These are phyloP conservation scores for Epizoanthus scotinus DNA, from an alignment of 92 coral and sea anemone genomes.

Conservation along the genomic window DNA sequence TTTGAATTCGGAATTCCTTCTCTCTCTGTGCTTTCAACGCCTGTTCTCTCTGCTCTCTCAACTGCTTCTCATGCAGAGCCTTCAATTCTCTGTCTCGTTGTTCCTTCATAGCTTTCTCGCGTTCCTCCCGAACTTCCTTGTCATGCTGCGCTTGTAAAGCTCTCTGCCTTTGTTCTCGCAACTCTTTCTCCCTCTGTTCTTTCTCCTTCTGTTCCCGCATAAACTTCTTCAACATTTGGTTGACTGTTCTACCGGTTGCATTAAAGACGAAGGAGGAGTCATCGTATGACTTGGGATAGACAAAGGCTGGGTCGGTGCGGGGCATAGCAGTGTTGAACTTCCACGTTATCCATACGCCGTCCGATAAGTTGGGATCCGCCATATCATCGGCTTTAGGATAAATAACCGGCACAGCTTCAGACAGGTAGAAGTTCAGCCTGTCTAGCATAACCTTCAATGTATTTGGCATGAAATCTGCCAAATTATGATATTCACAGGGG, in stretches of 20 bases:
- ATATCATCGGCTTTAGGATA: slow-evolving; percentile 84
- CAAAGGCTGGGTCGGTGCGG: slow-evolving; percentile 67
- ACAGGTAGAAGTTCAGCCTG: slow-evolving; percentile 75
- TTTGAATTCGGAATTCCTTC: too few species aligned
- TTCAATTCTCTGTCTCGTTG: slow-evolving; percentile 21
- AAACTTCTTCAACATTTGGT: slow-evolving; percentile 64
- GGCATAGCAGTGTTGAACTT: slow-evolving; percentile 72
- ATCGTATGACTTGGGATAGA: slow-evolving; percentile 89
- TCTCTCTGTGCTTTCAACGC: neutral
- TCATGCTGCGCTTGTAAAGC: slow-evolving; percentile 24
- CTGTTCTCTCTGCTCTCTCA: neutral
- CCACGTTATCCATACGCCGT: slow-evolving; percentile 97
- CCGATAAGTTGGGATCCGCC: slow-evolving; percentile 85
- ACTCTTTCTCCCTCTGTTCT: neutral
- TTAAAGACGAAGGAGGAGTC: slow-evolving; percentile 66
- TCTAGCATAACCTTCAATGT: slow-evolving; percentile 96
- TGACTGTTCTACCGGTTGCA: slow-evolving; percentile 53
- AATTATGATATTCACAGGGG: slow-evolving; percentile 97
- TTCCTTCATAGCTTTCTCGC: slow-evolving; percentile 45
- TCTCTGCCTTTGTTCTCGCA: slow-evolving; percentile 20
- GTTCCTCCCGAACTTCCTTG: slow-evolving; percentile 43
- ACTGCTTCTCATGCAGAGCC: slow-evolving; percentile 2
- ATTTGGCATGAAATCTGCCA: slow-evolving; percentile 98
- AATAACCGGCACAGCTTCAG: slow-evolving; percentile 62
- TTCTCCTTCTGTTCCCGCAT: slow-evolving; percentile 64